phyloP scores from a whole-genome alignment of 2,113 vertebrate genomes.

The Trinectes maculatus region DNA sequence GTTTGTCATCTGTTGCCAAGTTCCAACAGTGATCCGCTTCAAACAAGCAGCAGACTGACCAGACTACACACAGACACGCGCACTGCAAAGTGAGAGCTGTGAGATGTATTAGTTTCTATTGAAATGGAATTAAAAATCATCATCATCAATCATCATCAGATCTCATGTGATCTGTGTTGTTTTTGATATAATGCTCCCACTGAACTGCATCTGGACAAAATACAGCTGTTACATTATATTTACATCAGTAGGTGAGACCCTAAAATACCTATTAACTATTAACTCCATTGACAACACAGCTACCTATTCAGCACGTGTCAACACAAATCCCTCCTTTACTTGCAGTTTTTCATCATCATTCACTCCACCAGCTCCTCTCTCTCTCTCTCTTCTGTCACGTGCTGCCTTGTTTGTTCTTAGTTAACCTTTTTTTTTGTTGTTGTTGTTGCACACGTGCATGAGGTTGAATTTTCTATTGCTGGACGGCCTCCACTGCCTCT shows the following conservation, averaged over 20 bases:
- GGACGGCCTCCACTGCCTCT: no score
- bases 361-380: background rate
- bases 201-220: no score
- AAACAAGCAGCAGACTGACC: constrained; percentile 8
- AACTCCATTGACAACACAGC: no score
- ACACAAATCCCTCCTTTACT: background rate
- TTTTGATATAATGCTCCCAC: background rate
- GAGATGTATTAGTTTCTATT: background rate
- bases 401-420: constrained; percentile 2
- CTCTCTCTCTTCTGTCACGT: background rate
- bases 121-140: no score
- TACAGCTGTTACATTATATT: background rate
- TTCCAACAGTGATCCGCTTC: constrained; percentile 6
- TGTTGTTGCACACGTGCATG: background rate
- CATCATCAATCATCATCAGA: no score
- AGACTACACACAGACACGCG: background rate
- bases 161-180: no score
- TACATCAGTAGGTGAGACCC: background rate
- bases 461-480: no score
- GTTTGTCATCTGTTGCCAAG: constrained; percentile 6
- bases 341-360: background rate
- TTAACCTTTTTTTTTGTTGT: background rate
- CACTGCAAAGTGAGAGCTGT: background rate
- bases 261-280: constrained; percentile 41
- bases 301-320: no score